A percentile compares a stretch with the other conserved stretches of the same genome.
These are phyloP conservation scores for Quiscalus mexicanus DNA, from an alignment of 2,113 vertebrate genomes.

Conservation along the genomic window DNA sequence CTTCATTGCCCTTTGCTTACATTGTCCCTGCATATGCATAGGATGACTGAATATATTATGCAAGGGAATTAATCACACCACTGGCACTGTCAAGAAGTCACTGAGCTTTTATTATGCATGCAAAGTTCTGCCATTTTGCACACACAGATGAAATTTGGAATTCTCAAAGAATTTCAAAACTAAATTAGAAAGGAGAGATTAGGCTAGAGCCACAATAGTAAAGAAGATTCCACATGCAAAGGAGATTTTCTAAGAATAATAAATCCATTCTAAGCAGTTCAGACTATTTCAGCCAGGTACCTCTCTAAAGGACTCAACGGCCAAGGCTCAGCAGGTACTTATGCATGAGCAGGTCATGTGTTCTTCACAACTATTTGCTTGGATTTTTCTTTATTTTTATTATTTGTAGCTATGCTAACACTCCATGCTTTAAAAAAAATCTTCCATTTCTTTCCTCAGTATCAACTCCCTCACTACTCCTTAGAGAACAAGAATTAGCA, in stretches of 20 bases:
- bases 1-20: constrained; percentile 12
- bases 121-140: constrained; percentile 10
- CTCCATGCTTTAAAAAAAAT: not conserved
- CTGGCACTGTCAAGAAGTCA: constrained; percentile 41
- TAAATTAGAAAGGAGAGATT: not conserved
- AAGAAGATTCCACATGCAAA: not conserved
- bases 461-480: not conserved
- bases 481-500: not conserved
- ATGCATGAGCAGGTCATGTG: rapidly evolving
- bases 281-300: not conserved
- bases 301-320: not conserved
- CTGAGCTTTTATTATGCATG: constrained; percentile 3
- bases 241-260: not conserved
- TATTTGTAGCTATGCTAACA: not conserved
- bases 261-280: not conserved
- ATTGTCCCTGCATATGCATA: constrained; percentile 30
- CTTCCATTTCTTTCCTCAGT: not conserved
- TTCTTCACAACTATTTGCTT: not conserved
- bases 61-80: constrained; percentile 29
- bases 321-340: not conserved
- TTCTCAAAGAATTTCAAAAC: not conserved
- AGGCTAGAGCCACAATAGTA: not conserved
- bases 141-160: not conserved
- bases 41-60: constrained; percentile 47
- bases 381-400: not conserved